Evolutionary conservation across 2,113 vertebrate species (phyloP), one percentile per base, ranked within the genome.

Genomic region (Thryonomys swinderianus): DNA sequence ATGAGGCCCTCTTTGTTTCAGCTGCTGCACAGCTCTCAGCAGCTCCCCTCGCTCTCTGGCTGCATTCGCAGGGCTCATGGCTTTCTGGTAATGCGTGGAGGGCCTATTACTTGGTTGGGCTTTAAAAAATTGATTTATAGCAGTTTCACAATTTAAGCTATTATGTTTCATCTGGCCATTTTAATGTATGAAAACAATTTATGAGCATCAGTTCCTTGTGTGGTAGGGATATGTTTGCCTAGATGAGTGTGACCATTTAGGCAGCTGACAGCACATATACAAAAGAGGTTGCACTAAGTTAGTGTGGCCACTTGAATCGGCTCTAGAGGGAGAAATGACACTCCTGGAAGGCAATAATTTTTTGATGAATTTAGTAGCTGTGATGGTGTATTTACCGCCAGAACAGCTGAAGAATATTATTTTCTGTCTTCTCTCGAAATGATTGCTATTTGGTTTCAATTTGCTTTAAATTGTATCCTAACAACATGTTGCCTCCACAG

Each of bases 1-100:
- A 99, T 99, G 98, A 99, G 98, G 98, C 98, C 97, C 96, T 98
- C 98, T 99, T 99, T 99, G 99, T 99, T 99, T 98, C 98, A 97
- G 98, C 98, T 97, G 95, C 97, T 97, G 95, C 96, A 87, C 94
- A 66, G 93, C 96, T 98, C 97, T 96, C 95, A 66, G 95, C 94
- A 96, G 94, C 98, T 98, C 98, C 97, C 98, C 97, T 97, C 96
- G 97, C 96, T 94, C n/a, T n/a, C n/a, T n/a, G 98, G 76, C 85
- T 95, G 98, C 95, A 82, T 74, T 73, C 97, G 97, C 95, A 95
- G 96, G 97, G 97, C 98, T 97, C 97, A 97, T 92, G 95, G 96
- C 96, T 95, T 91, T 97, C 95, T 91, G 96, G 97, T 96, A 97
- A 94, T 92, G 73, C 84, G 83, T 66, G 64, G 69, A 97, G 96